Conservation (phyloP, 2,888 invertebrate species). For the Chaetogeoica ovagalla region DNA sequence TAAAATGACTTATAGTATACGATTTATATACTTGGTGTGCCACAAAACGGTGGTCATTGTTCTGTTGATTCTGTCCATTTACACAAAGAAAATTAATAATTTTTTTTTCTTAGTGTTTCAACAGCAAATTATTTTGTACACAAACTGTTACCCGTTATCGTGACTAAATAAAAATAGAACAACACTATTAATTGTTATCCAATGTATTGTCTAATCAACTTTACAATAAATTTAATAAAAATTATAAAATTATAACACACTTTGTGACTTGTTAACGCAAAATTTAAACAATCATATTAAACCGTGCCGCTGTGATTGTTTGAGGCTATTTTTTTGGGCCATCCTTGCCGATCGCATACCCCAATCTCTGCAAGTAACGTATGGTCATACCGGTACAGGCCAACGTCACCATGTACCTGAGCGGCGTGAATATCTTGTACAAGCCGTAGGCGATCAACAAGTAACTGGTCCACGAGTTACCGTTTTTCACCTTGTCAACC, state of each 20-base stretch:
- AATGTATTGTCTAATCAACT: not conserved
- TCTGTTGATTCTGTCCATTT: too few relatives aligned
- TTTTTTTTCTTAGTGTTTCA: too few relatives aligned
- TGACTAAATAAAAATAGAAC: too few relatives aligned
- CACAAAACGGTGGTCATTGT: too few relatives aligned
- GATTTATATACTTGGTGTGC: too few relatives aligned
- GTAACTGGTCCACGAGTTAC: conserved; percentile 77
- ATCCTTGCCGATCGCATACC: conserved; percentile 65
- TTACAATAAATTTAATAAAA: not conserved
- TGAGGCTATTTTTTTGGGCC: not conserved
- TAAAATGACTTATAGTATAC: too few relatives aligned
- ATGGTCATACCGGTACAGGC: conserved; percentile 86
- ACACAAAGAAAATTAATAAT: too few relatives aligned
- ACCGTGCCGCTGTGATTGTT: not conserved
- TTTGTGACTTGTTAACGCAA: not conserved
- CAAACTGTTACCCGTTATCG: too few relatives aligned
- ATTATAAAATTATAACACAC: conserved; percentile 13
- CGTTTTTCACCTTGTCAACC: conserved; percentile 69
- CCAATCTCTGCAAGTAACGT: conserved; percentile 75
- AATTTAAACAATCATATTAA: not conserved
- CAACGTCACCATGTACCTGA: conserved; percentile 89
- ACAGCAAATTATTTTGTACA: too few relatives aligned
- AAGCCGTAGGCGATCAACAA: conserved; percentile 86
- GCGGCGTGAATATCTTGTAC: conserved; percentile 90
- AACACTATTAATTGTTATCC: not conserved